A percentile compares a stretch with the other conserved stretches of the same genome.
Conservation (phyloP, 2,797 vertebrate genomes). For the Poeciliopsis turneri region DNA sequence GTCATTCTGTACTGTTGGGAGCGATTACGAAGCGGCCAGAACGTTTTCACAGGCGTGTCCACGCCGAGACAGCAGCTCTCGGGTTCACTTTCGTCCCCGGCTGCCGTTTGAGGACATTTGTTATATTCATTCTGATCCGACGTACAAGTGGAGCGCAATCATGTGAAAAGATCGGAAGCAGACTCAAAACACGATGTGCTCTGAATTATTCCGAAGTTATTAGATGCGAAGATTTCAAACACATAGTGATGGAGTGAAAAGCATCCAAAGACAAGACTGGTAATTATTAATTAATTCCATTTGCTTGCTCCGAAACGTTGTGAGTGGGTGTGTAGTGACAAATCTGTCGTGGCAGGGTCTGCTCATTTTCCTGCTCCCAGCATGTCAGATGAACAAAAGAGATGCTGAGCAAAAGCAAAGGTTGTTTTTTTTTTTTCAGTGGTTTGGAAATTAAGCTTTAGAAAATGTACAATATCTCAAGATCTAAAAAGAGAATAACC, state of each 20-base stretch:
- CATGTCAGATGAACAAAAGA: neutral
- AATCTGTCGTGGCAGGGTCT: neutral
- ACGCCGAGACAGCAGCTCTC: too few relatives aligned
- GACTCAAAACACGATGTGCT: neutral
- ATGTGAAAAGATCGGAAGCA: too few relatives aligned
- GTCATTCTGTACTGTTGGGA: constrained; percentile 12
- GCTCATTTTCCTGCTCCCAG: neutral
- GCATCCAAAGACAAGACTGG: neutral
- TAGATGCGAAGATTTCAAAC: neutral
- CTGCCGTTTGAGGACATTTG: too few relatives aligned
- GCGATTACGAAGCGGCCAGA: constrained; percentile 8
- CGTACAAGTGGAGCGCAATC: neutral
- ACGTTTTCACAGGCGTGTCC: neutral
- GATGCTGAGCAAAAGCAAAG: neutral
- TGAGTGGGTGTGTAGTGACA: neutral
- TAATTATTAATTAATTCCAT: neutral
- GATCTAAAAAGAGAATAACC: neutral
- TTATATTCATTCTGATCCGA: neutral
- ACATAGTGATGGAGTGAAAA: neutral
- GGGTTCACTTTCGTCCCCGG: neutral
- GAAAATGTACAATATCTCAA: neutral
- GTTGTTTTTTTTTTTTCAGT: too few relatives aligned
- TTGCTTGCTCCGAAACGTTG: neutral
- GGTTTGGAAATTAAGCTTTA: neutral
- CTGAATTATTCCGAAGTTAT: neutral